phyloP scores from a whole-genome alignment of 64 coral and sea anemone genomes.

The Actinia tenebrosa region DNA sequence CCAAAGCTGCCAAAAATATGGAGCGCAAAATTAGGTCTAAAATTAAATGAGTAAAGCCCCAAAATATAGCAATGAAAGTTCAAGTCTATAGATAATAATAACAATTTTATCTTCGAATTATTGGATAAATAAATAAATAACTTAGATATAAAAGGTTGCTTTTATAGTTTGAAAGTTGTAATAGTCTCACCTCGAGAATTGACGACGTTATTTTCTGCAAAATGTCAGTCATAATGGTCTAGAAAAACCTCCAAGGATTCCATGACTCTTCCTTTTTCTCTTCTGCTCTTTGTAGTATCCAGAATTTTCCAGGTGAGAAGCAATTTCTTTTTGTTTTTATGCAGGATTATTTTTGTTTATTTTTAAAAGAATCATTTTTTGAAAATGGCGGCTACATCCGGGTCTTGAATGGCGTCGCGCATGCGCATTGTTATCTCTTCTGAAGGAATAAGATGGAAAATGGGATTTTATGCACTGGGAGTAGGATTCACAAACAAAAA shows the following conservation, averaged over 20 bases:
- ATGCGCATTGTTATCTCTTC: background rate
- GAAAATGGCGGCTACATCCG: background rate
- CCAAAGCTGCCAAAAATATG: too few species aligned
- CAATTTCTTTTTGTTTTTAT: background rate
- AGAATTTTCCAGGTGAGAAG: background rate
- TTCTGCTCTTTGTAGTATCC: background rate
- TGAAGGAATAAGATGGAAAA: too few species aligned
- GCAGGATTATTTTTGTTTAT: background rate
- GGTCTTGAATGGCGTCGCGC: background rate
- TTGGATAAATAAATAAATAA: too few species aligned
- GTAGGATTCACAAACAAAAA: too few species aligned
- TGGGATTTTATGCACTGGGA: too few species aligned
- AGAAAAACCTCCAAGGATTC: background rate
- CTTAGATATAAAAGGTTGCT: too few species aligned
- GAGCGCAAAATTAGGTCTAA: too few species aligned
- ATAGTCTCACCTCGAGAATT: background rate
- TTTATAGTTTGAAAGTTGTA: background rate
- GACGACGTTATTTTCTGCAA: background rate
- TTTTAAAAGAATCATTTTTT: background rate
- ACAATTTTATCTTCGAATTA: too few species aligned
- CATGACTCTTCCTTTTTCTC: background rate
- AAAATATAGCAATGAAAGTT: too few species aligned
- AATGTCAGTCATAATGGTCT: background rate
- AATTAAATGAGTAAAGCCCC: too few species aligned
- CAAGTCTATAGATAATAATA: too few species aligned